Conservation (phyloP, 2,113 vertebrate genomes). For the Mobula birostris region DNA sequence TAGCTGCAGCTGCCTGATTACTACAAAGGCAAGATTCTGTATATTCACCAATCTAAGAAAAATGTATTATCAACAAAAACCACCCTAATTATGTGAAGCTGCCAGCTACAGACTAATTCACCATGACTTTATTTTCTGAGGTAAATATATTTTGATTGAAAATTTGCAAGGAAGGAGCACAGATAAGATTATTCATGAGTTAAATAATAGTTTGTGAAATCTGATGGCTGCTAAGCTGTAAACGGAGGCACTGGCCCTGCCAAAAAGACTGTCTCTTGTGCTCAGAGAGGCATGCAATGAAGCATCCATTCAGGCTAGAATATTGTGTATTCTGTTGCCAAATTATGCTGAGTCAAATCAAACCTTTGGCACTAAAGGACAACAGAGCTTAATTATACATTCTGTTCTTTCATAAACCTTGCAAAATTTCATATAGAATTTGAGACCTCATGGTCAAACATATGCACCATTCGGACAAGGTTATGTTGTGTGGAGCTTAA, state of each 20-base stretch:
- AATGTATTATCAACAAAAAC: not conserved
- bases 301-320: not conserved
- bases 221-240: not conserved
- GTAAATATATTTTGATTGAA: not conserved
- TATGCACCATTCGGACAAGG: not conserved
- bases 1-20: not conserved
- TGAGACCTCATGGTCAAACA: not conserved
- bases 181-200: not conserved
- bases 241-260: not conserved
- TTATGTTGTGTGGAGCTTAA: not conserved
- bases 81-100: not conserved
- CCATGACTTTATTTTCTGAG: not conserved
- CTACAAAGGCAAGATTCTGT: not conserved
- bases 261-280: not conserved
- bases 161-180: not conserved
- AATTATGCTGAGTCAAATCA: not conserved
- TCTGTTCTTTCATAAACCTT: not conserved
- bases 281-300: not conserved
- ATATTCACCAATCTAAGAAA: not conserved
- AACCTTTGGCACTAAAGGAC: not conserved
- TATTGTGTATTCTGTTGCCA: not conserved
- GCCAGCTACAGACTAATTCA: not conserved
- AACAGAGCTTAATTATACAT: not conserved
- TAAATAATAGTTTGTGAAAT: not conserved
- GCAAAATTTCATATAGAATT: slow-evolving; percentile 1